These are phyloP conservation scores for Aleiodes leptofemur DNA, from an alignment of 2,888 invertebrate genomes.

Conservation along the genomic window DNA sequence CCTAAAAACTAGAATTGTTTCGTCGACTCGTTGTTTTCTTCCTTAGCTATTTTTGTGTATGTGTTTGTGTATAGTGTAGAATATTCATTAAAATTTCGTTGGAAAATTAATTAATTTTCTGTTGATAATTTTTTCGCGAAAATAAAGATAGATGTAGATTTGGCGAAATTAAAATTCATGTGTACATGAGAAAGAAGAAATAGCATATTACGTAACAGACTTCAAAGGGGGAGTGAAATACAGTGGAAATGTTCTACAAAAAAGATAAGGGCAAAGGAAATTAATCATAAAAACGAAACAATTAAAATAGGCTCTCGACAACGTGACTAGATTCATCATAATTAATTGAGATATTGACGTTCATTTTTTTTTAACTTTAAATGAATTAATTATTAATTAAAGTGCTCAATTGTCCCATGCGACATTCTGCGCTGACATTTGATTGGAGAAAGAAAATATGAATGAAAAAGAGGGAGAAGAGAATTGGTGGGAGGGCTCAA, in stretches of 20 bases:
- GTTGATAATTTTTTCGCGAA: slow-evolving; percentile 25
- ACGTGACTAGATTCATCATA: slow-evolving; percentile 52
- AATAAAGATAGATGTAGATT: slow-evolving; percentile 31
- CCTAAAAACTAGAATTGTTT: slow-evolving; percentile 66
- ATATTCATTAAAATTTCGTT: slow-evolving; percentile 14
- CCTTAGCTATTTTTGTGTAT: slow-evolving; percentile 35
- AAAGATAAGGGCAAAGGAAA: slow-evolving; percentile 9
- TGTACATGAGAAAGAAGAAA: slow-evolving; percentile 27
- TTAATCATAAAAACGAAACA: slow-evolving; percentile 38
- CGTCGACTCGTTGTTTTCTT: slow-evolving; percentile 47
- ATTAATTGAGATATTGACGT: slow-evolving; percentile 44
- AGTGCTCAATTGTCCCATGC: slow-evolving; percentile 21
- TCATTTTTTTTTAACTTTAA: slow-evolving; percentile 16
- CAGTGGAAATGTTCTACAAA: slow-evolving; percentile 22
- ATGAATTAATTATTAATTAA: slow-evolving; percentile 25
- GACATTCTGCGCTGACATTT: slow-evolving; percentile 3
- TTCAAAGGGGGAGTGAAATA: slow-evolving; percentile 39
- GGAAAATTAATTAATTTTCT: slow-evolving; percentile 27
- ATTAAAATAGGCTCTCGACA: slow-evolving; percentile 43
- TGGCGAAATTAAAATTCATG: slow-evolving; percentile 18
- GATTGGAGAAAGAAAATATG: neutral
- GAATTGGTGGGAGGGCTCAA: neutral
- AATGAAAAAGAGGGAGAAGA: neutral
- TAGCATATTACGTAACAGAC: slow-evolving; percentile 35
- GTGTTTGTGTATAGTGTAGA: slow-evolving; percentile 56